Percentiles rank a stretch among this genome's conserved stretches.
These are phyloP conservation scores for Furcula furcula DNA, from an alignment of 2,888 invertebrate genomes.

Conservation along the genomic window DNA sequence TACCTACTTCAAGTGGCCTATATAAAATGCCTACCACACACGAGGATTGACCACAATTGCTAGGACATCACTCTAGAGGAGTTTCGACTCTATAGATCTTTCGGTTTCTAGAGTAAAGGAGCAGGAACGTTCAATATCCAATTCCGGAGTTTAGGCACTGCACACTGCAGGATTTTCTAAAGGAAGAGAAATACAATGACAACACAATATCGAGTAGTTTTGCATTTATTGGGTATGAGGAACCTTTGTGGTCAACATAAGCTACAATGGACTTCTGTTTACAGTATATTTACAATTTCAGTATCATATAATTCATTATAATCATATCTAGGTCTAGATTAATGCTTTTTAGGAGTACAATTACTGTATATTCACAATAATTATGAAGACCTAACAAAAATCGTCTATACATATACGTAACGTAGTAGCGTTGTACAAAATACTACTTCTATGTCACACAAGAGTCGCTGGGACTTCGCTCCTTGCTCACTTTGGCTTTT, in stretches of 20 bases:
- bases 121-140: too few relatives aligned
- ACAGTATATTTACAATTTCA: constrained; percentile 80
- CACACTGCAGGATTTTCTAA: too few relatives aligned
- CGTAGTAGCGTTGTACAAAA: constrained; percentile 74
- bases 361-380: constrained; percentile 80
- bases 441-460: constrained; percentile 61
- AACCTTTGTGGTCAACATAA: constrained; percentile 82
- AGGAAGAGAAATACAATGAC: constrained; percentile 25
- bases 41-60: too few relatives aligned
- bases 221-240: constrained; percentile 82
- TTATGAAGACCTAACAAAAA: constrained; percentile 66
- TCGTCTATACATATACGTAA: constrained; percentile 69
- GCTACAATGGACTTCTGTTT: constrained; percentile 80
- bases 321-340: constrained; percentile 60
- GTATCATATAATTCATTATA: constrained; percentile 72
- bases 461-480: constrained; percentile 47
- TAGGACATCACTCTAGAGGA: too few relatives aligned
- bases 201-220: constrained; percentile 67
- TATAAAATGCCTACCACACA: too few relatives aligned
- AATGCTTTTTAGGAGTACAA: constrained; percentile 67
- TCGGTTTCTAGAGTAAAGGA: too few relatives aligned
- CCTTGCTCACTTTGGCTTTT: constrained; percentile 42
- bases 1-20: too few relatives aligned
- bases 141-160: too few relatives aligned
- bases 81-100: too few relatives aligned